These are phyloP conservation scores for Mormyrus hasselquistii DNA, from an alignment of 2,797 vertebrate species.

Conservation along the genomic window DNA sequence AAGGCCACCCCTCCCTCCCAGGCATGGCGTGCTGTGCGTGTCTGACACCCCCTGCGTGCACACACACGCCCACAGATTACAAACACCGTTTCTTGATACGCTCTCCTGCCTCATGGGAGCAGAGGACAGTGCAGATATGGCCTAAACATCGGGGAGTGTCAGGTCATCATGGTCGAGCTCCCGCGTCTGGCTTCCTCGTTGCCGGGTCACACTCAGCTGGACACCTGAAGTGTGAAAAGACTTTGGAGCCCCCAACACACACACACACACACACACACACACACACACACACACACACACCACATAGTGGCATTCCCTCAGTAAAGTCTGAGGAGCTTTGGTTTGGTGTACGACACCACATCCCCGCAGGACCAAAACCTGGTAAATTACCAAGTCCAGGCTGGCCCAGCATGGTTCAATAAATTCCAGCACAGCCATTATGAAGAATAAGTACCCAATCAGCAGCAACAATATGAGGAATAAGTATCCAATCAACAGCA, in stretches of 20 bases:
- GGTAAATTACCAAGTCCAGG: neutral
- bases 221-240: neutral
- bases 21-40: neutral
- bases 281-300: neutral
- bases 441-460: constrained; percentile 3
- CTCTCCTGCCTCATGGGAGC: neutral
- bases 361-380: neutral
- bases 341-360: neutral
- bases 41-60: neutral
- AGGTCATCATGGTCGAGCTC: neutral
- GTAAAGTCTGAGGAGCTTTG: neutral
- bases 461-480: neutral
- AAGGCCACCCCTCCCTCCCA: neutral
- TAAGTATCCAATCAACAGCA: neutral
- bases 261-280: neutral
- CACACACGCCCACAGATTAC: neutral
- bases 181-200: neutral
- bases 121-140: neutral
- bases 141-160: neutral
- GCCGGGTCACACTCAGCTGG: neutral
- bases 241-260: neutral
- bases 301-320: neutral
- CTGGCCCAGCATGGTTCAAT: neutral
- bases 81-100: neutral
- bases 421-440: neutral